A percentile compares a stretch with the other conserved stretches of the same genome.
These are phyloP conservation scores for Hydrochoerus hydrochaeris DNA, from an alignment of 2,113 vertebrate species.

Conservation along the genomic window DNA sequence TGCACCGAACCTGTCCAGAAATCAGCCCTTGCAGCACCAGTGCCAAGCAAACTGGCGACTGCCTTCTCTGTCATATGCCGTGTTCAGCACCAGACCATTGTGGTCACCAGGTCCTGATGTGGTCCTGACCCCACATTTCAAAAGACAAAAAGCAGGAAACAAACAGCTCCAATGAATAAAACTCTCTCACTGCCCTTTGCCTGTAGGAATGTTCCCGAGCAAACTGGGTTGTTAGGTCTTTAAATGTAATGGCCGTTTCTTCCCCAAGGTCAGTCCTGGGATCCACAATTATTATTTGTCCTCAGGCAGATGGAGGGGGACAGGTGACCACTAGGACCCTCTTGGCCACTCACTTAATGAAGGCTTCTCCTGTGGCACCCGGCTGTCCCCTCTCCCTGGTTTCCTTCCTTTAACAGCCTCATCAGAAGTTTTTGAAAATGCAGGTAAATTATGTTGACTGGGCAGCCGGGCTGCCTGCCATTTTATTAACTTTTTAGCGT, in stretches of 20 bases:
- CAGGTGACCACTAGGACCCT: background rate
- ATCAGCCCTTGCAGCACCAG: accelerated
- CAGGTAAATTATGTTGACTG: conserved; percentile 1
- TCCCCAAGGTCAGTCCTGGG: background rate
- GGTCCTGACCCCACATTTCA: background rate
- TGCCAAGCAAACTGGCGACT: accelerated
- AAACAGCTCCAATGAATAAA: background rate
- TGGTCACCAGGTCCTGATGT: background rate
- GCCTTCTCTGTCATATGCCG: accelerated
- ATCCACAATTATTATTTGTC: background rate
- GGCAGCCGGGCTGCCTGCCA: background rate
- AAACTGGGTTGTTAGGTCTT: background rate
- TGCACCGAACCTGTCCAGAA: accelerated
- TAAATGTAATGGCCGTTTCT: background rate
- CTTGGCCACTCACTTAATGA: background rate
- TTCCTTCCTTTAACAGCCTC: background rate
- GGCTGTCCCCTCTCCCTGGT: background rate
- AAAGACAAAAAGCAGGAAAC: background rate
- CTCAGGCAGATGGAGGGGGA: background rate
- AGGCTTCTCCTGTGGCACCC: background rate
- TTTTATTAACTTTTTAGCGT: conserved; percentile 42
- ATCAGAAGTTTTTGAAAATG: conserved; percentile 10
- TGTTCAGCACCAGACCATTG: accelerated
- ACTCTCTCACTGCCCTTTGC: background rate
- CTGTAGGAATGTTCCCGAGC: background rate